A percentile compares a stretch with the other conserved stretches of the same genome.
Conservation (phyloP, 2,888 invertebrate genomes). For the Lysandra coridon region DNA sequence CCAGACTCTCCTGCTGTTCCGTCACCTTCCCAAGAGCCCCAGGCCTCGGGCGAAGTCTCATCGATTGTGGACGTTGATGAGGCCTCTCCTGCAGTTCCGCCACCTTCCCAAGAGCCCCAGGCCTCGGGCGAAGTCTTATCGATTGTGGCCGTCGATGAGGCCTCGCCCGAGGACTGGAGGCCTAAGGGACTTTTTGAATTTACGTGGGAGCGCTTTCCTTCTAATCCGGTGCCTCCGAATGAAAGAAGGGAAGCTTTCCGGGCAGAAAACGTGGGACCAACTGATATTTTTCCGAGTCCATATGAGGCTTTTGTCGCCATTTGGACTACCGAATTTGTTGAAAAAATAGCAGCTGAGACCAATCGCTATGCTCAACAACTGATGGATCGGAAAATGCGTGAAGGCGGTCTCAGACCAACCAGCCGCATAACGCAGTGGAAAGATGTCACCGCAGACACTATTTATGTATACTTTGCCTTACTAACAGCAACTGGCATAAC, state of each 20-base stretch:
- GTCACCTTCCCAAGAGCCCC: neutral
- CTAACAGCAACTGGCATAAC: too few species aligned
- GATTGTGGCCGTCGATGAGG: neutral
- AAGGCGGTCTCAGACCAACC: too few species aligned
- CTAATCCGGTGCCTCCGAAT: conserved; percentile 10
- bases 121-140: conserved; percentile 5
- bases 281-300: conserved; percentile 13
- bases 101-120: conserved; percentile 12
- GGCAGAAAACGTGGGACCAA: neutral
- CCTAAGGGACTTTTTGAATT: neutral
- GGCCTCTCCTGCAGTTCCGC: conserved; percentile 12
- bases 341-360: conserved; percentile 10
- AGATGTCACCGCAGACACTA: too few species aligned
- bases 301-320: conserved; percentile 16
- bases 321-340: neutral
- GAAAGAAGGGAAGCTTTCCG: conserved; percentile 18
- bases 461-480: too few species aligned
- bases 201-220: neutral
- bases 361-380: neutral
- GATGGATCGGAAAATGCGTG: too few species aligned
- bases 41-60: neutral
- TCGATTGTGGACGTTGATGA: conserved; percentile 2
- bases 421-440: too few species aligned
- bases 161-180: neutral
- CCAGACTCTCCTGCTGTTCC: conserved; percentile 20